Conservation (phyloP, 2,113 vertebrate genomes). For the Ploceus nigricollis region DNA sequence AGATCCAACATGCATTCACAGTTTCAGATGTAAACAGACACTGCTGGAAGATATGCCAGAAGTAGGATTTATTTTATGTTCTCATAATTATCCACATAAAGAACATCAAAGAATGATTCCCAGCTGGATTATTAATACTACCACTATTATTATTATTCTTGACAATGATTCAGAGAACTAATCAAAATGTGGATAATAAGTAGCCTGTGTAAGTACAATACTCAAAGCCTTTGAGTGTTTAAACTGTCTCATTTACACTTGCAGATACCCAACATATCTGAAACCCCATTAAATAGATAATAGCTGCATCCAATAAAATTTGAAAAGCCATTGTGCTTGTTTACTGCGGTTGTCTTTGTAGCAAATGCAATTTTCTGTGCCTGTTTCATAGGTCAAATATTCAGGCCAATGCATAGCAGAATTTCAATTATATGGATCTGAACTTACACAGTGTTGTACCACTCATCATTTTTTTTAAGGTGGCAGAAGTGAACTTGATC, state of each 20-base stretch:
- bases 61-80: not conserved
- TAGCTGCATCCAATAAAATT: not conserved
- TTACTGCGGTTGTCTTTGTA: not conserved
- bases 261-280: not conserved
- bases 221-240: not conserved
- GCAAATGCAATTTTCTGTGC: not conserved
- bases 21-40: conserved; percentile 13
- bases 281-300: not conserved
- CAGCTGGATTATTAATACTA: not conserved
- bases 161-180: not conserved
- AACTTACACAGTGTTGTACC: not conserved
- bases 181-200: not conserved
- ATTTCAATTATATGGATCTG: not conserved
- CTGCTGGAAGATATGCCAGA: not conserved
- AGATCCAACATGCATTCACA: not conserved
- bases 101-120: not conserved
- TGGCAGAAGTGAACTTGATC: not conserved
- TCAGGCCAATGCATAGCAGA: not conserved
- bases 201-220: not conserved
- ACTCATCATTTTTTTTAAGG: not conserved
- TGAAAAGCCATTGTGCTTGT: not conserved
- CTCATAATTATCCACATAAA: not conserved
- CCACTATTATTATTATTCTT: not conserved
- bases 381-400: not conserved
- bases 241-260: not conserved